Evolutionary conservation across 2,797 vertebrate genomes (phyloP).

Genomic region (Natrix natrix): DNA sequence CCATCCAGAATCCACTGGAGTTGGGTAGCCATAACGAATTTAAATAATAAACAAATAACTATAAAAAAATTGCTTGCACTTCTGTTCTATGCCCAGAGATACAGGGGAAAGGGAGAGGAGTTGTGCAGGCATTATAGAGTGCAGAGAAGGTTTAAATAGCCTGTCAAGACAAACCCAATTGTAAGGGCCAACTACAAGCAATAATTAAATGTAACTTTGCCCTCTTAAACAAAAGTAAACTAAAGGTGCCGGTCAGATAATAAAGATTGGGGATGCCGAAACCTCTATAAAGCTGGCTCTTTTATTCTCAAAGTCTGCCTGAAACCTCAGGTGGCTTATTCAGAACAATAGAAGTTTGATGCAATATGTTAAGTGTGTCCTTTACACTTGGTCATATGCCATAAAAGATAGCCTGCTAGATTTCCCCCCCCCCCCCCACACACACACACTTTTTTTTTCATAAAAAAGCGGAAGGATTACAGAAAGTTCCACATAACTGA

Average conservation of each 20-base stretch:
- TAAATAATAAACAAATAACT: background rate
- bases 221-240: background rate
- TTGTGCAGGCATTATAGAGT: background rate
- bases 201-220: background rate
- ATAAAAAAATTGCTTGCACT: background rate
- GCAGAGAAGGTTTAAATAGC: background rate
- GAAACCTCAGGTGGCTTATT: background rate
- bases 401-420: background rate
- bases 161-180: background rate
- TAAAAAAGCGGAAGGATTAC: too few relatives aligned
- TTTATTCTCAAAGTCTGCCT: background rate
- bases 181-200: background rate
- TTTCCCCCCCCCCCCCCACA: too few relatives aligned
- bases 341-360: background rate
- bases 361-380: background rate
- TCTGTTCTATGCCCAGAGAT: background rate
- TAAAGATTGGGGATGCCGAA: background rate
- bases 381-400: background rate
- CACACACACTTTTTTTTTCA: background rate
- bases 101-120: background rate
- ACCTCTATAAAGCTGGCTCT: background rate
- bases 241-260: background rate
- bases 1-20: background rate
- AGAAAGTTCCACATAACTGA: background rate
- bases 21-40: background rate